Evolutionary conservation across 2,888 invertebrate species (phyloP), one percentile per base, ranked within the genome.

Genomic region (Allophyes oxyacanthae): DNA sequence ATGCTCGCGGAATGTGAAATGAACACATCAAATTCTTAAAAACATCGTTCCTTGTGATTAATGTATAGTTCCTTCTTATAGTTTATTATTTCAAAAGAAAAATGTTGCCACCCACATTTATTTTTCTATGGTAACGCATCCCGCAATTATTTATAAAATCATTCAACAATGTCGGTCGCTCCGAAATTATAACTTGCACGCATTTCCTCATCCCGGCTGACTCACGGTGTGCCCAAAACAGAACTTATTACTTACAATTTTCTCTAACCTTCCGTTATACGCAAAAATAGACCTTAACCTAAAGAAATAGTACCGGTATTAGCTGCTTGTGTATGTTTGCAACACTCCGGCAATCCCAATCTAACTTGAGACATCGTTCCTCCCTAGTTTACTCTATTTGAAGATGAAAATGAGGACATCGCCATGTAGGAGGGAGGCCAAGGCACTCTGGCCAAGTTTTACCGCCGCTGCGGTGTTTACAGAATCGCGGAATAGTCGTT

Each of bases 151-250:
- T 89, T 90, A 90, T 89, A 88, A 88, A 88, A 86, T 82, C 86
- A 86, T 87, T 85, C 86, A 89, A 92, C 91, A 90, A 89, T 89
- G 91, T 91, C 88, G 87, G 90, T 83, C 82, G 86, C 81, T 86
- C 89, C 83, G 84, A 91, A 91, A 91, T 91, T 91, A 92, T 91
- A 92, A 89, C 91, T 84, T 88, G 90, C 91, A 89, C 90, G 91
- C 91, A 91, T 92, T 92, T 92, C 93, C 92, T 92, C 91, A 90
- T 91, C 88, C 86, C 85, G 82, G 77, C 85, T 92, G 93, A 92
- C 86, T 92, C 93, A 92, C 84, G 76, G 79, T 78, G 90, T 83
- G 87, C 91, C 92, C 86, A 86, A 92, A 93, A 92, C 92, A 92
- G 91, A 92, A 91, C 89, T 92, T 92, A 91, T 91, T 88, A 76